Percentiles rank a stretch among this genome's conserved stretches.
Conservation (phyloP, 2,797 vertebrate species). For the Bovichtus variegatus region DNA sequence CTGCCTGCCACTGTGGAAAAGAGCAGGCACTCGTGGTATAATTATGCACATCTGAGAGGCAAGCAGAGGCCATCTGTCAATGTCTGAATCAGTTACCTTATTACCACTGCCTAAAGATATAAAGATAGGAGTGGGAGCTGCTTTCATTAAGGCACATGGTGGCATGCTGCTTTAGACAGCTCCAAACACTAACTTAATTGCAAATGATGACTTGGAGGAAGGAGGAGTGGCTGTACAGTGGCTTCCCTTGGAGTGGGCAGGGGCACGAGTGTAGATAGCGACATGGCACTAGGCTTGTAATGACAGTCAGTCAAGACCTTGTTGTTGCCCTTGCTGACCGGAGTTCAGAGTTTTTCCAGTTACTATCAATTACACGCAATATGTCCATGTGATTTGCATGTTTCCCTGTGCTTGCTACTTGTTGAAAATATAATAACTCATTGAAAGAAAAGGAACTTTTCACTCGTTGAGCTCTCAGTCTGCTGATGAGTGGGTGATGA, state of each 20-base stretch:
- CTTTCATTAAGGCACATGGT: constrained; percentile 83
- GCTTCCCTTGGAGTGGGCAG: constrained; percentile 84
- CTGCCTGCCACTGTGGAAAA: constrained; percentile 76
- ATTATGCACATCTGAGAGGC: constrained; percentile 85
- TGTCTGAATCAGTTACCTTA: constrained; percentile 87
- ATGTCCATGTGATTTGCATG: constrained; percentile 57
- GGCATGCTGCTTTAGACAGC: constrained; percentile 78
- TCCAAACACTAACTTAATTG: constrained; percentile 82
- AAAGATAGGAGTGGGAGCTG: constrained; percentile 84
- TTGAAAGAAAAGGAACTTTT: constrained; percentile 54
- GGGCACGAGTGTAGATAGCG: constrained; percentile 55
- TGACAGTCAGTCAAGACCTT: constrained; percentile 62
- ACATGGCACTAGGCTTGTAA: constrained; percentile 65
- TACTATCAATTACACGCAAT: constrained; percentile 41
- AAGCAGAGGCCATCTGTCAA: constrained; percentile 87
- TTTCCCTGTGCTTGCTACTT: constrained; percentile 38
- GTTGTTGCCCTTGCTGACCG: constrained; percentile 53
- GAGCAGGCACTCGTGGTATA: constrained; percentile 81
- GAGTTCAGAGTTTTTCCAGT: constrained; percentile 33
- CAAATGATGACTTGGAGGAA: constrained; percentile 76
- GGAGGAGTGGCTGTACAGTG: constrained; percentile 58
- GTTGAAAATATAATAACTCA: constrained; percentile 54
- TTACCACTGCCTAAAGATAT: constrained; percentile 86
- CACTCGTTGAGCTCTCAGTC: constrained; percentile 59
- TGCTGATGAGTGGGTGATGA: constrained; percentile 68